phyloP scores from a whole-genome alignment of 2,797 vertebrate genomes.

The Parambassis ranga region DNA sequence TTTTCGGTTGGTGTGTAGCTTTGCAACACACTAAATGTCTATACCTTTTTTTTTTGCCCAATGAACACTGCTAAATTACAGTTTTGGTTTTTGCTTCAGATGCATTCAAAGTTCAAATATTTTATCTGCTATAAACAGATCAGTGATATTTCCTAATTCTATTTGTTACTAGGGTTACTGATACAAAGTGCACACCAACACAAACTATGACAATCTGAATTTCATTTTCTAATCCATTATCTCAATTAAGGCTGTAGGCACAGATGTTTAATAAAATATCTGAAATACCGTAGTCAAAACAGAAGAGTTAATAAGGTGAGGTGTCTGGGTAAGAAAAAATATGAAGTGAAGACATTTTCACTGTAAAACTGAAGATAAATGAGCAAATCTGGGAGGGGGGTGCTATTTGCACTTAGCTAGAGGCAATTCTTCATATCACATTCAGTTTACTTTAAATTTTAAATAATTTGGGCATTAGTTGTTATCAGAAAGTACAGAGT shows the following conservation, averaged over 20 bases:
- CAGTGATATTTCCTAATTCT: too few species aligned
- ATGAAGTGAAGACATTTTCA: neutral
- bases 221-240: neutral
- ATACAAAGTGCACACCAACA: neutral
- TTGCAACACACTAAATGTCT: constrained; percentile 29
- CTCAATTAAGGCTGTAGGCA: constrained; percentile 35
- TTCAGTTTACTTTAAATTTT: too few species aligned
- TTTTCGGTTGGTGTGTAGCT: constrained; percentile 9
- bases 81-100: neutral
- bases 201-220: neutral
- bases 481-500: constrained; percentile 43
- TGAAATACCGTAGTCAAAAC: too few species aligned
- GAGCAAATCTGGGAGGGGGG: too few species aligned
- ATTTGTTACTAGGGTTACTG: too few species aligned
- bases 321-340: neutral
- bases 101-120: neutral
- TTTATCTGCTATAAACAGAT: neutral
- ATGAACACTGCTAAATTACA: neutral
- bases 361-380: too few species aligned
- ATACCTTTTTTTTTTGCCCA: constrained; percentile 3
- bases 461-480: constrained; percentile 19
- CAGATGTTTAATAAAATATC: too few species aligned
- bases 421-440: constrained; percentile 39
- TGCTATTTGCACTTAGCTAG: constrained; percentile 1
- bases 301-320: constrained; percentile 1